phyloP scores from a whole-genome alignment of 1,140 invertebrate genomes.

The Calliopsis andreniformis region DNA sequence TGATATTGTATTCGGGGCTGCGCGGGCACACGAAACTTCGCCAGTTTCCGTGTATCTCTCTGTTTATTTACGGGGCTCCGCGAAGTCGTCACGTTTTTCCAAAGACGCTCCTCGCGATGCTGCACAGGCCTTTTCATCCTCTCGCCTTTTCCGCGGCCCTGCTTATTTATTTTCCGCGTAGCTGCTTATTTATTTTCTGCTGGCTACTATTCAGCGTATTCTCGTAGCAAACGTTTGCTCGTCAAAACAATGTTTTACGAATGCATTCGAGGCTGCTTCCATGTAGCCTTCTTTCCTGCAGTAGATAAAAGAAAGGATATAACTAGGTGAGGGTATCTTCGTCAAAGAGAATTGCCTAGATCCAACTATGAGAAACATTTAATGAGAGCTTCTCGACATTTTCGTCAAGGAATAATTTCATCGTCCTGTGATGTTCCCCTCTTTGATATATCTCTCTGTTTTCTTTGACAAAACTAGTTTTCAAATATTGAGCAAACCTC shows the following conservation, averaged over 20 bases:
- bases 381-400: not conserved
- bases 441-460: not conserved
- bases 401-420: too few species aligned
- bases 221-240: constrained; percentile 16
- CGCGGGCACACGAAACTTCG: constrained; percentile 17
- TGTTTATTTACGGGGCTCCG: constrained; percentile 55
- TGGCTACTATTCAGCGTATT: not conserved
- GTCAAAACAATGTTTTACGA: constrained; percentile 29
- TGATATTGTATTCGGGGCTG: constrained; percentile 3
- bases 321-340: too few species aligned
- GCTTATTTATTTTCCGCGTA: constrained; percentile 9
- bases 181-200: too few species aligned
- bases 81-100: constrained; percentile 56
- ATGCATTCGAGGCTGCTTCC: not conserved
- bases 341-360: too few species aligned
- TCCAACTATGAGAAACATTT: too few species aligned
- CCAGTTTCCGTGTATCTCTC: constrained; percentile 19
- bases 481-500: not conserved
- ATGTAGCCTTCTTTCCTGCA: not conserved
- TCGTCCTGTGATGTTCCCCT: too few species aligned
- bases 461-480: not conserved
- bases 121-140: not conserved
- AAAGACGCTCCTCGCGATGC: constrained; percentile 33
- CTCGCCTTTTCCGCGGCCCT: not conserved
- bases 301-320: not conserved